Evolutionary conservation across 2,888 invertebrate genomes (phyloP).

Genomic region (Erebia aethiops): DNA sequence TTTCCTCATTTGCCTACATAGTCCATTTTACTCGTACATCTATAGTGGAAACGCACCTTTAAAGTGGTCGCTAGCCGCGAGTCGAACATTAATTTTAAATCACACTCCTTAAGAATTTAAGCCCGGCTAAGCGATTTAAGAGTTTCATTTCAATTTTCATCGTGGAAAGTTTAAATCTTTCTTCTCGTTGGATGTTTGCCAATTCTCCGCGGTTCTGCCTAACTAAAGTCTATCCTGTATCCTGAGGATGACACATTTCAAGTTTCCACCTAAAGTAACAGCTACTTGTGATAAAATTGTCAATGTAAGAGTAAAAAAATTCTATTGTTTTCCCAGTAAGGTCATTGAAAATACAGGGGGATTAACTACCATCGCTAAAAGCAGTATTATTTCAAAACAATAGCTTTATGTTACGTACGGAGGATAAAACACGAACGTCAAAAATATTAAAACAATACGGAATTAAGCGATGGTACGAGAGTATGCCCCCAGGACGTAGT

Average conservation of each 20-base stretch:
- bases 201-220: not conserved
- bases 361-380: too few species aligned
- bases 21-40: too few species aligned
- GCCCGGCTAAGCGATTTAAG: conserved; percentile 8
- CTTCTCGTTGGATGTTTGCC: conserved; percentile 1
- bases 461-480: too few species aligned
- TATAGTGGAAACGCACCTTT: too few species aligned
- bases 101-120: conserved; percentile 6
- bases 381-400: too few species aligned
- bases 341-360: too few species aligned
- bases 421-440: too few species aligned
- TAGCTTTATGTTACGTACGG: too few species aligned
- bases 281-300: not conserved
- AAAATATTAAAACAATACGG: too few species aligned
- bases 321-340: too few species aligned
- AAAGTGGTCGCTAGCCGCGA: not conserved
- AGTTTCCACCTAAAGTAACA: conserved; percentile 1
- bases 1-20: too few species aligned
- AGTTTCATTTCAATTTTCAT: conserved; percentile 15
- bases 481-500: too few species aligned
- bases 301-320: not conserved
- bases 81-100: conserved; percentile 5
- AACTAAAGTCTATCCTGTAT: not conserved
- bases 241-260: not conserved
- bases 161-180: conserved; percentile 4